These are phyloP conservation scores for Nipponia nippon DNA, from an alignment of 2,113 vertebrate species.

Conservation along the genomic window DNA sequence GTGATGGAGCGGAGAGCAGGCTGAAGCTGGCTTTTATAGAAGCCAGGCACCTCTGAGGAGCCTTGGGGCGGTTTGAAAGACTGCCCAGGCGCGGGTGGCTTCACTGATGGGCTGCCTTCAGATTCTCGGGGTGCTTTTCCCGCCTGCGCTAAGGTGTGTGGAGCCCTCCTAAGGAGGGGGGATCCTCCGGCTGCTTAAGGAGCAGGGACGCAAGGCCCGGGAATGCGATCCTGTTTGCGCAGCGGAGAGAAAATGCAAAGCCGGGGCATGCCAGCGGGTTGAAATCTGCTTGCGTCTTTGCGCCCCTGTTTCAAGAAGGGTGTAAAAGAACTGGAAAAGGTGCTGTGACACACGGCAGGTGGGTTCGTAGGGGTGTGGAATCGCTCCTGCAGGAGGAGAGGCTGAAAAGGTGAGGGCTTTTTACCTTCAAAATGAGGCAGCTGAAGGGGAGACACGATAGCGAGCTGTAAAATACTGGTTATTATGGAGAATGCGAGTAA, in stretches of 20 bases:
- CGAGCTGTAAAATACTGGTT: accelerated
- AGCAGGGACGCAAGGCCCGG: not conserved
- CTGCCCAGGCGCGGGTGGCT: not conserved
- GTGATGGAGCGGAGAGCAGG: not conserved
- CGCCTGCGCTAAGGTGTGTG: not conserved
- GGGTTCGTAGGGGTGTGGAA: not conserved
- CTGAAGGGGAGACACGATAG: not conserved
- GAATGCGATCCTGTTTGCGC: not conserved
- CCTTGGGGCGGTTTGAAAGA: not conserved
- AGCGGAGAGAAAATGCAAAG: not conserved
- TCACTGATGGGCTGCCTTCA: not conserved
- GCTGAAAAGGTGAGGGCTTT: not conserved
- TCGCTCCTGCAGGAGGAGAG: not conserved
- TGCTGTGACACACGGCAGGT: not conserved
- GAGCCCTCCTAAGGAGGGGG: not conserved
- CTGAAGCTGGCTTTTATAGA: not conserved
- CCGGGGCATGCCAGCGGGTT: not conserved
- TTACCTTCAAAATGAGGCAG: not conserved
- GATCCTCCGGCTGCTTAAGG: not conserved
- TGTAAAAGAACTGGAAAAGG: not conserved
- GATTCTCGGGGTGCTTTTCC: not conserved
- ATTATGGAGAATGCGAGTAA: not conserved
- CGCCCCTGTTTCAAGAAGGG: not conserved
- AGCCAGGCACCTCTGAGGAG: not conserved
- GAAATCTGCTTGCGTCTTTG: not conserved